A percentile compares a stretch with the other conserved stretches of the same genome.
These are phyloP conservation scores for Dryadula phaetusa DNA, from an alignment of 2,888 invertebrate genomes.

Conservation along the genomic window DNA sequence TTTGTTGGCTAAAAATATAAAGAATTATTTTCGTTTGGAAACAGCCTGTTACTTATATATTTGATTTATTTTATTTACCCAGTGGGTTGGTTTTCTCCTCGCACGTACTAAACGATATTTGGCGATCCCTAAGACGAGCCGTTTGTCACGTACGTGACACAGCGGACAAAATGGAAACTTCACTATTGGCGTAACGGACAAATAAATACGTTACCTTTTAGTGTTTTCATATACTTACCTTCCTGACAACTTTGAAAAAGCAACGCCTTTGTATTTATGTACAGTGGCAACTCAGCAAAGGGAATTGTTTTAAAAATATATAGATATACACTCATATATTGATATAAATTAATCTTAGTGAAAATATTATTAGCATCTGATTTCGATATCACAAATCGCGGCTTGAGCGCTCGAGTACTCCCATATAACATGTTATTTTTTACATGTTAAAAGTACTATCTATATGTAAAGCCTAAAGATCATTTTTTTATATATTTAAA, in stretches of 20 bases:
- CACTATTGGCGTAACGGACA: slow-evolving; percentile 74
- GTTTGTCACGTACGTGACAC: slow-evolving; percentile 83
- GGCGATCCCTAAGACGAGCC: slow-evolving; percentile 83
- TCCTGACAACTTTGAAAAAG: slow-evolving; percentile 26
- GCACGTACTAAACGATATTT: slow-evolving; percentile 84
- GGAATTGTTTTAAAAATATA: neutral
- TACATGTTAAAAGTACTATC: too few species aligned
- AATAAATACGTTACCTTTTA: slow-evolving; percentile 76
- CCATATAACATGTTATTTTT: too few species aligned
- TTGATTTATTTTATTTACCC: slow-evolving; percentile 84
- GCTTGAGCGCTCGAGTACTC: too few species aligned
- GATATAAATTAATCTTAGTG: too few species aligned
- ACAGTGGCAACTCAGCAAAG: neutral
- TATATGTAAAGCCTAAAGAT: too few species aligned
- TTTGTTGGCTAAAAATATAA: slow-evolving; percentile 56
- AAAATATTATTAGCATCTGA: too few species aligned
- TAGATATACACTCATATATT: too few species aligned
- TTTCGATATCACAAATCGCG: too few species aligned
- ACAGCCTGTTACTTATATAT: slow-evolving; percentile 78
- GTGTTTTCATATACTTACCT: slow-evolving; percentile 51
- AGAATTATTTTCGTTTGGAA: slow-evolving; percentile 68
- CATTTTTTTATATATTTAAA: too few species aligned
- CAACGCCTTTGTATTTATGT: slow-evolving; percentile 4
- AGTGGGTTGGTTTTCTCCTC: slow-evolving; percentile 77
- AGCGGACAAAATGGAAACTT: slow-evolving; percentile 78